A percentile compares a stretch with the other conserved stretches of the same genome.
These are phyloP conservation scores for Meiosimyza decipiens DNA, from an alignment of 2,888 invertebrate genomes.

Conservation along the genomic window DNA sequence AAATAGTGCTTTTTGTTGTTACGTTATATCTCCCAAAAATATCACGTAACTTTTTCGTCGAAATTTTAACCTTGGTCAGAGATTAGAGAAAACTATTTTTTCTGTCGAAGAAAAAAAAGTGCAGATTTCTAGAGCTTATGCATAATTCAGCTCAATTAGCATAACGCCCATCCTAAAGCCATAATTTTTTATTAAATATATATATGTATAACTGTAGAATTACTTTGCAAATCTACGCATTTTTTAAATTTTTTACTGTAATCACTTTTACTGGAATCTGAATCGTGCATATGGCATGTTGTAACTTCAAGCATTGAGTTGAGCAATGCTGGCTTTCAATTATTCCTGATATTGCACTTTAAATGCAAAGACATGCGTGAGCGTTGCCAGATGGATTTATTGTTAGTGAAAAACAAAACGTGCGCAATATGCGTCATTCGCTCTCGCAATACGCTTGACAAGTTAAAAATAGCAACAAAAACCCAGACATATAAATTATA, in stretches of 20 bases:
- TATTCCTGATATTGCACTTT: conserved; percentile 1
- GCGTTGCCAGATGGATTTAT: conserved; percentile 12
- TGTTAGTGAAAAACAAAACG: not conserved
- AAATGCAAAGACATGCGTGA: not conserved
- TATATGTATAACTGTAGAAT: not conserved
- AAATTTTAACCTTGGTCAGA: no score
- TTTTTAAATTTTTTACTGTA: not conserved
- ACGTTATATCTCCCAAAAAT: no score
- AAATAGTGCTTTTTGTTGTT: no score
- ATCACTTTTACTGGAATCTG: not conserved
- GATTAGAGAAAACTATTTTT: no score
- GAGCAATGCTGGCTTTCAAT: not conserved
- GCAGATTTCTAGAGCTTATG: no score
- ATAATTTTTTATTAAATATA: not conserved
- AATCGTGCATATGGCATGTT: not conserved
- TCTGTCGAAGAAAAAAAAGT: no score
- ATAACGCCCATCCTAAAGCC: not conserved
- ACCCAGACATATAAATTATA: not conserved
- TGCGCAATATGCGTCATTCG: not conserved
- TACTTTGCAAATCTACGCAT: no score
- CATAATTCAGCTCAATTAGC: no score
- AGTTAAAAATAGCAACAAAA: not conserved
- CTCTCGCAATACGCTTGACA: not conserved
- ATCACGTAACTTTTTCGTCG: no score
- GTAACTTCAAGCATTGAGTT: no score